These are phyloP conservation scores for Formicarius rufipectus DNA, from an alignment of 2,113 vertebrate species.

Conservation along the genomic window DNA sequence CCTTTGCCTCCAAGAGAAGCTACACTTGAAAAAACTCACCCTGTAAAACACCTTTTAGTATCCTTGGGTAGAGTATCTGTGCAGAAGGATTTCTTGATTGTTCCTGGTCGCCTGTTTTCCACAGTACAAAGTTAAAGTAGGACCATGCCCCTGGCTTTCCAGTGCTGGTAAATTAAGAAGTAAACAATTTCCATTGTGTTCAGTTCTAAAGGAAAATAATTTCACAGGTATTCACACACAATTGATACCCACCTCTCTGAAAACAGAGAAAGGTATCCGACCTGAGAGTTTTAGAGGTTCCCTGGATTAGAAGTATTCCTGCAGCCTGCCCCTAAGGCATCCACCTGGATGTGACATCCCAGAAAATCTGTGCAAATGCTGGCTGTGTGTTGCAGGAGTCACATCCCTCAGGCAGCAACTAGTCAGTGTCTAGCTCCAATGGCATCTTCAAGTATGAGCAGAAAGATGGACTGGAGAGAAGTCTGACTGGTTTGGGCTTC, in stretches of 20 bases:
- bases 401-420: fast-evolving
- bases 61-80: neutral
- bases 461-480: neutral
- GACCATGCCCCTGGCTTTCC: neutral
- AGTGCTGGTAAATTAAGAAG: neutral
- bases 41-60: neutral
- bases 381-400: neutral
- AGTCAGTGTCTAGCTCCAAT: neutral
- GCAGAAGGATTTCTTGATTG: neutral
- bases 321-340: neutral
- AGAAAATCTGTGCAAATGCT: neutral
- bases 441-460: neutral
- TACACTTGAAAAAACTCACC: neutral
- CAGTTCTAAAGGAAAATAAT: neutral
- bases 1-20: neutral
- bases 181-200: neutral
- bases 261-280: neutral
- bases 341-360: neutral
- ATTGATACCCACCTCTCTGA: neutral
- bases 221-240: neutral
- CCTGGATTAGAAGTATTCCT: neutral
- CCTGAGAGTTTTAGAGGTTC: neutral
- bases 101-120: neutral
- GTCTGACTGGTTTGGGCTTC: neutral
- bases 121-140: neutral